A percentile compares a stretch with the other conserved stretches of the same genome.
Conservation (phyloP, 2,113 vertebrate species). For the Raphicerus campestris region DNA sequence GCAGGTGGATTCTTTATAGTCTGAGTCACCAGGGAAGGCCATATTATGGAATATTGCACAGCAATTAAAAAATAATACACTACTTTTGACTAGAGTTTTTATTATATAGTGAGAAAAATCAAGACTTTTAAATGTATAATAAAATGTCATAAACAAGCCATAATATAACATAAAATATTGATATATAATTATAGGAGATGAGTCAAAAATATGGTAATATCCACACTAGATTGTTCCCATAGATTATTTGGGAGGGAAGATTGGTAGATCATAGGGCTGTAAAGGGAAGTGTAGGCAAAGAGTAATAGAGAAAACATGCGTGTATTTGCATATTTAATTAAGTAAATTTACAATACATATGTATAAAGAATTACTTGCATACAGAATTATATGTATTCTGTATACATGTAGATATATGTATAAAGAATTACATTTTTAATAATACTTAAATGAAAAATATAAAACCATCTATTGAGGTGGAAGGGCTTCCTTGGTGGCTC, state of each 20-base stretch:
- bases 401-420: not conserved
- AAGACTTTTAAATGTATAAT: not conserved
- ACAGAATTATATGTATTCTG: not conserved
- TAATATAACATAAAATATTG: not conserved
- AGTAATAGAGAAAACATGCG: not conserved
- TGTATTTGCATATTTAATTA: not conserved
- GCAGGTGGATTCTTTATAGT: not conserved
- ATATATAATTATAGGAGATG: not conserved
- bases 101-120: not conserved
- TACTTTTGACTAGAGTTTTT: not conserved
- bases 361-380: not conserved
- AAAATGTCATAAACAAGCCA: not conserved
- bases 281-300: not conserved
- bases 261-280: not conserved
- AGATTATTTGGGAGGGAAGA: not conserved
- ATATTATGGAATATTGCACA: not conserved
- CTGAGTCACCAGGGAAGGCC: not conserved
- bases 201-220: not conserved
- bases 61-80: not conserved
- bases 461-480: not conserved
- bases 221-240: not conserved
- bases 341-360: not conserved
- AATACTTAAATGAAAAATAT: not conserved
- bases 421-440: not conserved
- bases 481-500: not conserved